Percentiles rank a stretch among this genome's conserved stretches.
Evolutionary conservation across 1,140 invertebrate species (phyloP).

Genomic region (Chrysoperla carnea): DNA sequence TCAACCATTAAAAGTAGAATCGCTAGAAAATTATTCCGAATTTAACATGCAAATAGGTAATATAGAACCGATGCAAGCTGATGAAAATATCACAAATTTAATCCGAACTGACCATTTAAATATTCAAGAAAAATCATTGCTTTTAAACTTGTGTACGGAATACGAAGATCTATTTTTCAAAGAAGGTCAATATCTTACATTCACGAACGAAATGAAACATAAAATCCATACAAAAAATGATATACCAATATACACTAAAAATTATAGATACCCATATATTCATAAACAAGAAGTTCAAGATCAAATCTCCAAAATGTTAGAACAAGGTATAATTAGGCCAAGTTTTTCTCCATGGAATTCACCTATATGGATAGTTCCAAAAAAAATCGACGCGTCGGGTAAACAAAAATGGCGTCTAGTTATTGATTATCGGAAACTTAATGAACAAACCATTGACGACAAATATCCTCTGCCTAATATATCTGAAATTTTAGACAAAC

Average conservation of each 20-base stretch:
- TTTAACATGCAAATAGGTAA: too few relatives aligned
- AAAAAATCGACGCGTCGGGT: slow-evolving; percentile 16
- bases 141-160: slow-evolving; percentile 8
- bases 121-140: slow-evolving; percentile 8
- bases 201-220: slow-evolving; percentile 10
- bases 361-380: slow-evolving; percentile 3
- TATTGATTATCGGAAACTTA: slow-evolving; percentile 23
- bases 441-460: slow-evolving; percentile 23
- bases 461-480: slow-evolving; percentile 32
- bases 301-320: slow-evolving; percentile 1
- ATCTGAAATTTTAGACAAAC: slow-evolving; percentile 23
- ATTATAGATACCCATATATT: slow-evolving; percentile 10
- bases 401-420: slow-evolving; percentile 20
- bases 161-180: slow-evolving; percentile 10
- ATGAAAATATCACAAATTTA: not conserved
- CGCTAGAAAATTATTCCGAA: too few relatives aligned
- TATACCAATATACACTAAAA: slow-evolving; percentile 5
- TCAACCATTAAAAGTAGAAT: too few relatives aligned
- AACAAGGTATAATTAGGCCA: slow-evolving; percentile 2
- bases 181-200: slow-evolving; percentile 5
- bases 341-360: not conserved
- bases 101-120: slow-evolving; percentile 10
- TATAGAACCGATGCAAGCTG: too few relatives aligned
- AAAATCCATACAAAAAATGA: slow-evolving; percentile 5
- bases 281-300: slow-evolving; percentile 11